phyloP scores from a whole-genome alignment of 2,113 vertebrate species.

The Ancistrus triradiatus region DNA sequence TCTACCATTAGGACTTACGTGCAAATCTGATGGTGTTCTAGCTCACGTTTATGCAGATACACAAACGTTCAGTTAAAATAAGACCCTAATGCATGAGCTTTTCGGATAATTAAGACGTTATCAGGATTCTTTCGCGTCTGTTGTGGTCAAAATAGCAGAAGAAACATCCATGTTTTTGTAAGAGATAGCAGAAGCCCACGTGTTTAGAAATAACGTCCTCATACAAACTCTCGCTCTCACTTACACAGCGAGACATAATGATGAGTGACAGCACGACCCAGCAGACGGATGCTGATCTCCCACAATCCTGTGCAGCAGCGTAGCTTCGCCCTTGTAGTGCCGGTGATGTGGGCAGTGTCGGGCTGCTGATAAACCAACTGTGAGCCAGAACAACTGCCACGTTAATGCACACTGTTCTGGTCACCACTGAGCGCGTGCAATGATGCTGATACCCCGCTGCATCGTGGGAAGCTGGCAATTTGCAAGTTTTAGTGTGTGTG shows the following conservation, averaged over 20 bases:
- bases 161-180: too few relatives aligned
- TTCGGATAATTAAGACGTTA: too few relatives aligned
- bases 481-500: slow-evolving; percentile 20
- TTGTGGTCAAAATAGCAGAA: too few relatives aligned
- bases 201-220: too few relatives aligned
- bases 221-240: too few relatives aligned
- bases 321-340: slow-evolving; percentile 49
- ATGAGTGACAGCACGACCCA: slow-evolving; percentile 62
- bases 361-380: slow-evolving; percentile 52
- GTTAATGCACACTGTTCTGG: slow-evolving; percentile 43
- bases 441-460: slow-evolving; percentile 52
- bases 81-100: too few relatives aligned
- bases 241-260: slow-evolving; percentile 45
- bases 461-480: slow-evolving; percentile 52
- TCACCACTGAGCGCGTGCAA: slow-evolving; percentile 49
- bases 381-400: slow-evolving; percentile 52
- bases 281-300: slow-evolving; percentile 60
- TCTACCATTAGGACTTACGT: too few relatives aligned
- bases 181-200: too few relatives aligned
- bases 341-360: slow-evolving; percentile 56
- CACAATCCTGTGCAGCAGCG: slow-evolving; percentile 58
- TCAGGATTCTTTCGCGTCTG: too few relatives aligned
- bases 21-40: too few relatives aligned
- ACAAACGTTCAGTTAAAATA: too few relatives aligned
- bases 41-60: too few relatives aligned